Base-by-base conservation (phyloP, 2,113 vertebrate genomes). In the Sapayoa aenigma region DNA sequence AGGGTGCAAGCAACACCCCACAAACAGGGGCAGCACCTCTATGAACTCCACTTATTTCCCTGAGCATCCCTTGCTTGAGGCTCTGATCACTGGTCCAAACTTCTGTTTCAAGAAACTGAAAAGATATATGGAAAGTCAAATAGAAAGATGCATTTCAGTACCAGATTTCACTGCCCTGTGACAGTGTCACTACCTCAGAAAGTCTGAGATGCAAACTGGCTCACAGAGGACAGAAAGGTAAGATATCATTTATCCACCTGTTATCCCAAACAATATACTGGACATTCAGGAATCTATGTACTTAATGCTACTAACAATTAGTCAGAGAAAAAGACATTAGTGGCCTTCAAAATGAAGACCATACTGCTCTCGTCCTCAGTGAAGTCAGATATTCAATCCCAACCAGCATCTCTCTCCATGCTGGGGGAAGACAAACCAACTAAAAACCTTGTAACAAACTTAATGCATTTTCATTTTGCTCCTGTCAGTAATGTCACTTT, bases 401-500 rank as follows among this genome's bases (percentile, higher is more conserved):
- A 92, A n/a, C 18, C 59, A 90, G 23, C 35, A 68, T 33, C 55
- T 42, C 33, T 58, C 56, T 44, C 49, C 47, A 84, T 42, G 41
- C 65, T 72, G 28, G n/a, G 47, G 18, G 49, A 91, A 87, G 81
- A 58, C 53, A 35, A 76, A 91, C 62, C 53, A 84, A 91, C 83
- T 22, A 69, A 89, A 96, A 93, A 75, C 41, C 69, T 73, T 2
- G 50, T 60, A 91, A 72, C 62, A 75, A 94, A 94, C 86, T 82
- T 62, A 84, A 88, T 53, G 65, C 65, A 77, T 93, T 93, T 96
- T 84, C 83, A 84, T 94, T 95, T 94, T 94, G 88, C 62, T 94
- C 80, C 88, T 96, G 95, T 93, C 95, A 95, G 72, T 94, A 90
- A 86, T 75, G 90, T 93, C 95, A 95, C 76, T 93, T 94, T 77